Conservation (phyloP, 2,113 vertebrate species). For the Corydoras maculifer region DNA sequence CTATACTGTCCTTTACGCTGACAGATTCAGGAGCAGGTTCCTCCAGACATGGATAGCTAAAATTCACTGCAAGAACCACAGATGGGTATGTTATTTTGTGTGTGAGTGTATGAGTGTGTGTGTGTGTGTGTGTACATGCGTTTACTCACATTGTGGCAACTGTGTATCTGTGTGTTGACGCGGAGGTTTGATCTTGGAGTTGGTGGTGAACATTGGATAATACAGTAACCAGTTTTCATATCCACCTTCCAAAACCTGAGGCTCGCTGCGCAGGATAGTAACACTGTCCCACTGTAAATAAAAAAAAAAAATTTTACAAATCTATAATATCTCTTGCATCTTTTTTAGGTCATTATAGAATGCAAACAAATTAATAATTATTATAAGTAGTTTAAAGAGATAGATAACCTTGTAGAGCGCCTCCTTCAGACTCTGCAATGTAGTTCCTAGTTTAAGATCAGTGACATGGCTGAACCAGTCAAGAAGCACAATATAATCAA, state of each 20-base stretch:
- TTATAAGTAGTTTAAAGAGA: neutral
- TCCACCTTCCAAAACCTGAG: slow-evolving; percentile 88
- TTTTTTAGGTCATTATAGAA: no score
- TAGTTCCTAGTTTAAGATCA: slow-evolving; percentile 82
- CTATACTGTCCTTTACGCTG: neutral
- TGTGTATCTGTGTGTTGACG: slow-evolving; percentile 63
- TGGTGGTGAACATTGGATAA: slow-evolving; percentile 92
- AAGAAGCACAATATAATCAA: slow-evolving; percentile 83
- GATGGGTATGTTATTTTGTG: neutral
- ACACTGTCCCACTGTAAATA: slow-evolving; percentile 86
- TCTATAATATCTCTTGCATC: neutral
- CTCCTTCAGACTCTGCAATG: slow-evolving; percentile 91
- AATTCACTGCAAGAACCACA: slow-evolving; percentile 72
- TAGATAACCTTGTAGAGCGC: slow-evolving; percentile 84
- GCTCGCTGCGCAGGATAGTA: slow-evolving; percentile 80
- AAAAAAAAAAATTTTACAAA: neutral
- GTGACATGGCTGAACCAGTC: slow-evolving; percentile 89
- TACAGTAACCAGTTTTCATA: slow-evolving; percentile 97
- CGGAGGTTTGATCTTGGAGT: slow-evolving; percentile 83
- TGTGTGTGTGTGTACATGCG: neutral
- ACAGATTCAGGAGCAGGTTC: slow-evolving; percentile 71
- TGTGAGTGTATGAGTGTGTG: slow-evolving; percentile 13
- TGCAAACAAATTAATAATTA: neutral
- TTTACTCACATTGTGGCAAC: slow-evolving; percentile 80
- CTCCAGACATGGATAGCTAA: slow-evolving; percentile 90